phyloP scores from a whole-genome alignment of 1,140 invertebrate genomes.

The Medauroidea extradentata region DNA sequence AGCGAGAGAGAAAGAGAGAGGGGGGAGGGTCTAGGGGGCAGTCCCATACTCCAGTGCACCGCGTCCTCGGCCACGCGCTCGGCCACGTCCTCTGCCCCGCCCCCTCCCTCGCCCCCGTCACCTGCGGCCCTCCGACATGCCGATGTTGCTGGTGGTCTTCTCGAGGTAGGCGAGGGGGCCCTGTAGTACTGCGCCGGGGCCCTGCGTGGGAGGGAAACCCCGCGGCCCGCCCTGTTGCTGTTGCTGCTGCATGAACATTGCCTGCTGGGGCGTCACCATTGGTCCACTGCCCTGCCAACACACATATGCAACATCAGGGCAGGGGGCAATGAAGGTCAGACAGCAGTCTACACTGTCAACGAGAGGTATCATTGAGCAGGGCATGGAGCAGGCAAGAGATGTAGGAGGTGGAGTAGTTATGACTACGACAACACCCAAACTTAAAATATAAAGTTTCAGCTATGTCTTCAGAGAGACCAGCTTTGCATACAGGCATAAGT shows the following conservation, averaged over 20 bases:
- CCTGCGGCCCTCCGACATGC: slow-evolving; percentile 64
- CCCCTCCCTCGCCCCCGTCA: slow-evolving; percentile 68
- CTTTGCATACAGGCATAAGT: too few relatives aligned
- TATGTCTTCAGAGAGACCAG: too few relatives aligned
- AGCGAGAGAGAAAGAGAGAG: too few relatives aligned
- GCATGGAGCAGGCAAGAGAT: too few relatives aligned
- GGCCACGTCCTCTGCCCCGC: slow-evolving; percentile 59
- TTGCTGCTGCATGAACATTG: slow-evolving; percentile 54
- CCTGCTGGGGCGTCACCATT: slow-evolving; percentile 41
- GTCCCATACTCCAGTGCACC: slow-evolving; percentile 40
- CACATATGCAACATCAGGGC: too few relatives aligned
- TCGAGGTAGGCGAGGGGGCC: slow-evolving; percentile 72
- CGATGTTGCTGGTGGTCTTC: slow-evolving; percentile 79
- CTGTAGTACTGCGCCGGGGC: slow-evolving; percentile 50
- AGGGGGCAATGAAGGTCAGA: too few relatives aligned
- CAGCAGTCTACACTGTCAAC: too few relatives aligned
- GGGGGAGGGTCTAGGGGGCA: slow-evolving; percentile 38
- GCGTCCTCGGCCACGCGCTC: slow-evolving; percentile 53
- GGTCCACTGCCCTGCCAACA: slow-evolving; percentile 7
- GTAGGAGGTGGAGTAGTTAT: too few relatives aligned
- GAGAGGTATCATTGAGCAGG: too few relatives aligned
- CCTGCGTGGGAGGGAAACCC: slow-evolving; percentile 19
- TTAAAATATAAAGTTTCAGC: too few relatives aligned
- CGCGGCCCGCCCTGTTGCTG: slow-evolving; percentile 30
- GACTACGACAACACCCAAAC: too few relatives aligned